These are phyloP conservation scores for Lethrus apterus DNA, from an alignment of 1,140 invertebrate genomes.

Conservation along the genomic window DNA sequence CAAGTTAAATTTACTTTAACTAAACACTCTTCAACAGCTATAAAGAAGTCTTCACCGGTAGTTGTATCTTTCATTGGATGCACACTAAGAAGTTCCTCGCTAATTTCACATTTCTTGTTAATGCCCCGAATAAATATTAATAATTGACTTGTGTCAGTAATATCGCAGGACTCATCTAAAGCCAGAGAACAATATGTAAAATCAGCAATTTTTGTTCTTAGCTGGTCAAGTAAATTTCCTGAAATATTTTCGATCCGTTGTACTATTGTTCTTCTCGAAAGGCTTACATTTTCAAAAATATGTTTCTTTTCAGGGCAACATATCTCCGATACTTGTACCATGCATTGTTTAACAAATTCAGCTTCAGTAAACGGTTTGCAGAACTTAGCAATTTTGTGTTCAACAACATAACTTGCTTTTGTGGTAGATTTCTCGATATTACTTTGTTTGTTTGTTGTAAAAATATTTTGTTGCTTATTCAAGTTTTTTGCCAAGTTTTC, in stretches of 20 bases:
- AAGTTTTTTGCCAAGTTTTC: constrained; percentile 16
- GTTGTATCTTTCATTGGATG: constrained; percentile 25
- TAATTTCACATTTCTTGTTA: constrained; percentile 26
- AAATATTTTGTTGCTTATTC: constrained; percentile 9
- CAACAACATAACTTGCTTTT: constrained; percentile 26
- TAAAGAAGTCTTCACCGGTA: constrained; percentile 28
- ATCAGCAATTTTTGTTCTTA: constrained; percentile 22
- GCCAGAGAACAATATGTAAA: constrained; percentile 30
- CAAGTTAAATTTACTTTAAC: constrained; percentile 16
- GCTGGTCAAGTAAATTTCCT: constrained; percentile 22
- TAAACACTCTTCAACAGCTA: constrained; percentile 17
- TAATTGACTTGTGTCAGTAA: too few species aligned
- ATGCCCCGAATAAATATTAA: constrained; percentile 31
- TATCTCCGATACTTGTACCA: constrained; percentile 5
- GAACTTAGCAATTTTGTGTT: constrained; percentile 26
- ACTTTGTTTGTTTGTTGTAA: constrained; percentile 8
- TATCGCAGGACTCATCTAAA: constrained; percentile 32
- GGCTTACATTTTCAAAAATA: constrained; percentile 21
- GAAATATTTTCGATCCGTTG: constrained; percentile 26
- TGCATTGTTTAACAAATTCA: constrained; percentile 10
- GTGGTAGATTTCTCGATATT: constrained; percentile 4
- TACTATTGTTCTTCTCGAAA: constrained; percentile 26
- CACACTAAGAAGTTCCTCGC: constrained; percentile 28
- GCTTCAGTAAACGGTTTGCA: constrained; percentile 30
- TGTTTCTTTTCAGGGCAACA: constrained; percentile 20